A percentile compares a stretch with the other conserved stretches of the same genome.
Conservation (phyloP, 2,113 vertebrate genomes). For the Girardinichthys multiradiatus region DNA sequence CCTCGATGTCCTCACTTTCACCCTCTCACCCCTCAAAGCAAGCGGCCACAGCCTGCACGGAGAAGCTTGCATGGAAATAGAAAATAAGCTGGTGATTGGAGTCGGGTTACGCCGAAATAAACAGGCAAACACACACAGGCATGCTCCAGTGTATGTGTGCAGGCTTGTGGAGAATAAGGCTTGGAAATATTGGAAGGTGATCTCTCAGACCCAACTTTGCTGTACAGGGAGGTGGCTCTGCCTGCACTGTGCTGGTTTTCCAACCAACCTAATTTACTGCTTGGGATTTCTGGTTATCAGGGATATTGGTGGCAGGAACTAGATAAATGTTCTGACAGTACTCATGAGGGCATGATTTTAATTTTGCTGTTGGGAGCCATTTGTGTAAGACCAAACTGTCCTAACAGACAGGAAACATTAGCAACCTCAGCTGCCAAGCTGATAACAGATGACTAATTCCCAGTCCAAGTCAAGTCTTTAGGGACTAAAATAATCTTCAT, state of each 20-base stretch:
- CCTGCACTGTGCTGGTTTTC: background rate
- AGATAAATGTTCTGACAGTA: constrained; percentile 19
- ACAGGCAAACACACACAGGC: background rate
- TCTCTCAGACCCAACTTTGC: constrained; percentile 16
- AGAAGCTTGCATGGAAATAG: background rate
- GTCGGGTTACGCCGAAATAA: constrained; percentile 16
- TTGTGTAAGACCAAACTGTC: background rate
- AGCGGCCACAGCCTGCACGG: background rate
- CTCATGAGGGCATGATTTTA: constrained; percentile 27
- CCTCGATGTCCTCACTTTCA: background rate
- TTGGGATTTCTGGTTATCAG: constrained; percentile 22
- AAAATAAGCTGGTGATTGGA: background rate
- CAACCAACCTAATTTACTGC: constrained; percentile 27
- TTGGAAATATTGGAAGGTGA: background rate
- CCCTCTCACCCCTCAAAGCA: constrained; percentile 26
- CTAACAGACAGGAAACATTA: background rate
- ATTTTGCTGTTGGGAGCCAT: constrained; percentile 8
- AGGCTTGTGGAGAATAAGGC: too few species aligned
- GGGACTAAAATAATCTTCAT: too few species aligned
- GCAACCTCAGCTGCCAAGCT: background rate
- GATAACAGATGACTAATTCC: too few species aligned
- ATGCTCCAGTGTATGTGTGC: background rate
- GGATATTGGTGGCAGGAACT: constrained; percentile 14
- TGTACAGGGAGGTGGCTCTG: constrained; percentile 2
- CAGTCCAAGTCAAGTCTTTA: too few species aligned